Evolutionary conservation across 2,888 invertebrate species (phyloP).

Genomic region (Cataglyphis altisquamis): DNA sequence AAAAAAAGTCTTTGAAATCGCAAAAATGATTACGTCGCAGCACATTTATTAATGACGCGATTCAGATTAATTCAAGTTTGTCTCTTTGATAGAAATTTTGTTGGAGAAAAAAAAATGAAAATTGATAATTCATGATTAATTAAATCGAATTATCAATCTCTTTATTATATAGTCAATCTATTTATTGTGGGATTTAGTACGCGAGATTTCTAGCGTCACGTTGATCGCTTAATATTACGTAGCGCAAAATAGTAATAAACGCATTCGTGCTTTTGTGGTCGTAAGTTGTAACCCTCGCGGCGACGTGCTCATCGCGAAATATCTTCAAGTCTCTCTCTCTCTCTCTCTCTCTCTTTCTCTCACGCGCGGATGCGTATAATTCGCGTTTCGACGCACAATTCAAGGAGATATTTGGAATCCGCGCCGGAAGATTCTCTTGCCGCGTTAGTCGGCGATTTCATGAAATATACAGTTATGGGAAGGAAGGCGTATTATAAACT

Average conservation of each 20-base stretch:
- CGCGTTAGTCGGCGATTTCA: conserved; percentile 75
- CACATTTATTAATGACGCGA: background rate
- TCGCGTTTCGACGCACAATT: conserved; percentile 75
- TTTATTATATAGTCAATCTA: background rate
- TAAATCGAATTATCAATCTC: background rate
- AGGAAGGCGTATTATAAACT: conserved; percentile 74
- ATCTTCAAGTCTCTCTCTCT: conserved; percentile 60
- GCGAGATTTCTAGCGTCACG: conserved; percentile 32
- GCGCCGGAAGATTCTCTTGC: conserved; percentile 64
- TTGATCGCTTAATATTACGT: conserved; percentile 29
- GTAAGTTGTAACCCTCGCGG: conserved; percentile 31
- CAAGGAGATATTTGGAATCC: conserved; percentile 69
- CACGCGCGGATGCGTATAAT: conserved; percentile 67
- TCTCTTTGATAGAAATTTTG: background rate
- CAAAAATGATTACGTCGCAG: background rate
- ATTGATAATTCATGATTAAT: conserved; percentile 19
- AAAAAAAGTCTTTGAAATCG: no score
- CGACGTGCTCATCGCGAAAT: conserved; percentile 48
- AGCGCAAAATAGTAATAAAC: conserved; percentile 42
- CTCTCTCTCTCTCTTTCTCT: conserved; percentile 60
- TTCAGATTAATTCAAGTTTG: conserved; percentile 22
- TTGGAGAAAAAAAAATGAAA: background rate
- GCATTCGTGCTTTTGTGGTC: conserved; percentile 41
- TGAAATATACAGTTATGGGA: conserved; percentile 79
- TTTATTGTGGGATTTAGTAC: background rate